A percentile compares a stretch with the other conserved stretches of the same genome.
Evolutionary conservation across 2,888 invertebrate genomes (phyloP).

Genomic region (Ceratothoa steindachneri): DNA sequence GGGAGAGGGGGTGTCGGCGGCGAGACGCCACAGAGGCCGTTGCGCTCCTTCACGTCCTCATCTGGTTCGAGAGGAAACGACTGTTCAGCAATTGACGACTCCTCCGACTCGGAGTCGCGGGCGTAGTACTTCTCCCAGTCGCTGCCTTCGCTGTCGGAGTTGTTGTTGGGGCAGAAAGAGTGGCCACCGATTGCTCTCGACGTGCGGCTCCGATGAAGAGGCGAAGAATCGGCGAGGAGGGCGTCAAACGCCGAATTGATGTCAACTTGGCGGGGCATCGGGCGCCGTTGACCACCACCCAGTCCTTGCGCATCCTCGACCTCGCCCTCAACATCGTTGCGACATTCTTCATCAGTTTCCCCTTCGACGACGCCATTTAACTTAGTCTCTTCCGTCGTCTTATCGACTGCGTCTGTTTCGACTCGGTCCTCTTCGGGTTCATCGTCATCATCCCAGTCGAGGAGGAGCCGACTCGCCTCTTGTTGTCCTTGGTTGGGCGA

Average conservation of each 20-base stretch:
- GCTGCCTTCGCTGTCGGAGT: conserved; percentile 43
- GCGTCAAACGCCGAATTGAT: conserved; percentile 47
- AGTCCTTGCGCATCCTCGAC: conserved; percentile 21
- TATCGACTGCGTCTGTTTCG: conserved; percentile 3
- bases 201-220: conserved; percentile 14
- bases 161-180: conserved; percentile 29
- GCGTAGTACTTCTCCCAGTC: conserved; percentile 47
- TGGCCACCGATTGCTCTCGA: not conserved
- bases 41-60: not conserved
- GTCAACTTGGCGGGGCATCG: conserved; percentile 38
- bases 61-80: not conserved
- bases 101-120: conserved; percentile 15
- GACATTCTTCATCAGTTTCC: conserved; percentile 3
- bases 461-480: conserved; percentile 35
- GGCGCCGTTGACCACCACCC: conserved; percentile 19
- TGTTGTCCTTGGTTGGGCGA: conserved; percentile 14
- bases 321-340: conserved; percentile 25
- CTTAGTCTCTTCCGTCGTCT: not conserved
- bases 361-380: not conserved
- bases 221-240: conserved; percentile 36
- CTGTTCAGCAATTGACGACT: not conserved
- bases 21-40: not conserved
- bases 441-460: conserved; percentile 45
- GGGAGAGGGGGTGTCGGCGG: not conserved
- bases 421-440: conserved; percentile 26